phyloP scores from a whole-genome alignment of 2,113 vertebrate genomes.

The Fulica atra region DNA sequence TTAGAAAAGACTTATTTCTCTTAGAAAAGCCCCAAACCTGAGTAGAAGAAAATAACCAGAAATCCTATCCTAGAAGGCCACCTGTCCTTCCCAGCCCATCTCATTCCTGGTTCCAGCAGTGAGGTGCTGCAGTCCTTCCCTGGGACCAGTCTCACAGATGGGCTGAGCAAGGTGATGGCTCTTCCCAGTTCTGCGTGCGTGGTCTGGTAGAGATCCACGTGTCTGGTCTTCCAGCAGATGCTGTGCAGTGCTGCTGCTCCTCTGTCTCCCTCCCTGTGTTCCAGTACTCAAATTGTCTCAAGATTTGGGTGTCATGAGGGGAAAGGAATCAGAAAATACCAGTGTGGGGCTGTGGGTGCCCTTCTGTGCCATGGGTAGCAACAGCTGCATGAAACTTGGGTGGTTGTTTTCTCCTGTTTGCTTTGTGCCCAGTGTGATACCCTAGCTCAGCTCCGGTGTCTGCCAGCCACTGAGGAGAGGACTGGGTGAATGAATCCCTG shows the following conservation, averaged over 20 bases:
- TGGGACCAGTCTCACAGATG: accelerated
- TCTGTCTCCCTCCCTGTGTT: accelerated
- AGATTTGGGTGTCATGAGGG: neutral
- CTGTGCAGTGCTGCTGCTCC: neutral
- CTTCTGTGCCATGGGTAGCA: accelerated
- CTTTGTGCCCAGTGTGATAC: neutral
- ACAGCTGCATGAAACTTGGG: neutral
- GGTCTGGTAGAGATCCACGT: neutral
- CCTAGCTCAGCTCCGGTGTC: neutral
- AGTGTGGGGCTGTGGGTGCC: neutral
- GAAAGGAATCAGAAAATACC: neutral
- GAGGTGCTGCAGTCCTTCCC: neutral
- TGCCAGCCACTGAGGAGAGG: neutral
- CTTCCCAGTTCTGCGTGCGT: accelerated
- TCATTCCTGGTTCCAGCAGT: accelerated
- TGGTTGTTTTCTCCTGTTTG: accelerated
- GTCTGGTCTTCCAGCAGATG: neutral
- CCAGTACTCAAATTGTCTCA: neutral
- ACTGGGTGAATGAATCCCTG: neutral
- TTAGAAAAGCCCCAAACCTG: neutral
- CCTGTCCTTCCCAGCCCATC: neutral
- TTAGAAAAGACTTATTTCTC: neutral
- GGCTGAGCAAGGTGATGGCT: neutral
- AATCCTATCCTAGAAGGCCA: neutral
- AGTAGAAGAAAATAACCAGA: neutral